phyloP scores from a whole-genome alignment of 2,797 vertebrate genomes.

The Valencia hispanica region DNA sequence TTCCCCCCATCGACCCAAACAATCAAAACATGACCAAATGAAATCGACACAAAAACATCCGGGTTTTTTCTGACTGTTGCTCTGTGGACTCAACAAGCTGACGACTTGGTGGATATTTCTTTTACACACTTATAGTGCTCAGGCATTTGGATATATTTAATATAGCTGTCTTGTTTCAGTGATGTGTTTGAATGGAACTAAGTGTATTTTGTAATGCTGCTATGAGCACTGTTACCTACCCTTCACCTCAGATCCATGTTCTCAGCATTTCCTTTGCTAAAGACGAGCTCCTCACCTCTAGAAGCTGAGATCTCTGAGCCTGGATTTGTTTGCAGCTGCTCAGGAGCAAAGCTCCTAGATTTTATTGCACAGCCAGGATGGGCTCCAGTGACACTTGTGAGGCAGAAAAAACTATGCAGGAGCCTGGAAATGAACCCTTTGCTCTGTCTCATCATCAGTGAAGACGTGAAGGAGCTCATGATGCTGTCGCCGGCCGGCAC shows the following conservation, averaged over 20 bases:
- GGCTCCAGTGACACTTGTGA: background rate
- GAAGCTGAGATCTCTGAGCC: background rate
- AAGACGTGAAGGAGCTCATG: background rate
- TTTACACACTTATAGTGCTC: background rate
- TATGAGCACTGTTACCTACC: background rate
- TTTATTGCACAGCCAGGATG: background rate
- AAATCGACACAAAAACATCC: background rate
- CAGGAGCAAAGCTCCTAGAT: background rate
- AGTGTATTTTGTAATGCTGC: background rate
- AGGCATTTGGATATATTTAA: slow-evolving; percentile 1
- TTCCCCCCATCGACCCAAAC: background rate
- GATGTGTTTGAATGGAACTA: background rate
- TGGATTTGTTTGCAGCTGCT: background rate
- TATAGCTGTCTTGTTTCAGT: background rate
- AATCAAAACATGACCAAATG: background rate
- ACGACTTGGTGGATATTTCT: background rate
- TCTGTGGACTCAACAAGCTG: background rate
- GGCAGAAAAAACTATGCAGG: background rate
- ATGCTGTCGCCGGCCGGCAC: no score
- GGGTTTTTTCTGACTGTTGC: background rate
- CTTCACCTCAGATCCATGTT: background rate
- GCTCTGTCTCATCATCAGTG: background rate
- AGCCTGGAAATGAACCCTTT: background rate
- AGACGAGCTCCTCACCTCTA: background rate
- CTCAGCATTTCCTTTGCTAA: background rate